phyloP scores from a whole-genome alignment of 23 tunicate species.

The Diplosoma virens region DNA sequence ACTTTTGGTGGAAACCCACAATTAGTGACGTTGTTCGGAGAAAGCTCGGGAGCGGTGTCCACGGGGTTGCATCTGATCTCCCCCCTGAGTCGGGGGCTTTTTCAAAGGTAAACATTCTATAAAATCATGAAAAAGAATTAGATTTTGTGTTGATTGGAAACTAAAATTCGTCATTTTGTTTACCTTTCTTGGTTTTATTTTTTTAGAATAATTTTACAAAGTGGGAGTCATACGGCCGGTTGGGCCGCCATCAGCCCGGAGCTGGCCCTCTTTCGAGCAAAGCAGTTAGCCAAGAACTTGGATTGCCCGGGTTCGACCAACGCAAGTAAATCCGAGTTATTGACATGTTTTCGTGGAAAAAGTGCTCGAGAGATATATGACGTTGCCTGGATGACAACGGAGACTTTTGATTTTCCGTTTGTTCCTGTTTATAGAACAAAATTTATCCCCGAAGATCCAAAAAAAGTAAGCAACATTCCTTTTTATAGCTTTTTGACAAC shows the following conservation, averaged over 20 bases:
- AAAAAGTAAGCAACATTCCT: constrained; percentile 7
- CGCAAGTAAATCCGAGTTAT: constrained; percentile 13
- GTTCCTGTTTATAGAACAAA: constrained; percentile 64
- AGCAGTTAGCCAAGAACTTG: constrained; percentile 3
- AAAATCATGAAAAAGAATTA: background rate
- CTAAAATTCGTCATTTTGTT: background rate
- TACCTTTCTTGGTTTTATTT: too few relatives aligned
- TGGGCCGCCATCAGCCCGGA: constrained; percentile 47
- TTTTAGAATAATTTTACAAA: constrained; percentile 56
- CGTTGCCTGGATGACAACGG: constrained; percentile 52
- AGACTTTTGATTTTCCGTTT: constrained; percentile 77
- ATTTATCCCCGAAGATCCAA: constrained; percentile 52
- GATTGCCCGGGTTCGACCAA: constrained; percentile 7
- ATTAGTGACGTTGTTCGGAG: constrained; percentile 67
- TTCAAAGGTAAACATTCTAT: constrained; percentile 38
- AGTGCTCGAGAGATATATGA: constrained; percentile 40
- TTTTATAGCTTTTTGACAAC: background rate
- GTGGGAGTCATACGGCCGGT: constrained; percentile 58
- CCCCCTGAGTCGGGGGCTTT: constrained; percentile 42
- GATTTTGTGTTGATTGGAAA: background rate
- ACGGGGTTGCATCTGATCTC: constrained; percentile 53
- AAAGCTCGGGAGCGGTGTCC: constrained; percentile 75
- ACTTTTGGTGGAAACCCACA: constrained; percentile 73
- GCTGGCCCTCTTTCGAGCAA: constrained; percentile 21
- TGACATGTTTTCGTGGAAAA: constrained; percentile 38